Conservation (phyloP, 2,797 vertebrate genomes). For the Pangasius sanitwongsei region DNA sequence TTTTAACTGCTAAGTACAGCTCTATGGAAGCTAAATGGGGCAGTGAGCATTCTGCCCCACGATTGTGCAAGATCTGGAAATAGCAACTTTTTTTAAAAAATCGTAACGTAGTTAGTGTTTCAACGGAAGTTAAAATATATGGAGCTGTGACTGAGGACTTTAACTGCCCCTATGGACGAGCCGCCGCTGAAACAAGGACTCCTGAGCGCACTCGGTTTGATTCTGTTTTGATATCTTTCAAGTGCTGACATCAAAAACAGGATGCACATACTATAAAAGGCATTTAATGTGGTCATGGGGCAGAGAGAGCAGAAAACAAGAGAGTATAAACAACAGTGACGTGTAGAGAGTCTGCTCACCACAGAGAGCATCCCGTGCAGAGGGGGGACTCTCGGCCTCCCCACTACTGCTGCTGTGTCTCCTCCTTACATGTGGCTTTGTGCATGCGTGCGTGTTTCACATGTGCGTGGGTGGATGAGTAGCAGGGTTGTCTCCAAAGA, state of each 20-base stretch:
- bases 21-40: background rate
- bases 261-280: conserved; percentile 42
- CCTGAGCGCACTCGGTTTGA: background rate
- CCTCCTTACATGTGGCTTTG: conserved; percentile 60
- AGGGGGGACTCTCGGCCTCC: conserved; percentile 63
- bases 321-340: conserved; percentile 41
- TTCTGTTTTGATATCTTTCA: conserved; percentile 14
- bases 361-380: conserved; percentile 69
- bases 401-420: conserved; percentile 58
- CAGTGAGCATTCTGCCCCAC: background rate
- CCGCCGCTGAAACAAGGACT: background rate
- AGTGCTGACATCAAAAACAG: conserved; percentile 50
- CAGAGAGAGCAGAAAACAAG: conserved; percentile 51
- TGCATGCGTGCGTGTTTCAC: conserved; percentile 40
- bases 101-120: background rate
- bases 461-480: conserved; percentile 57
- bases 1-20: background rate
- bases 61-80: background rate
- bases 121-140: background rate
- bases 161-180: background rate
- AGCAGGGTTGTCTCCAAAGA: conserved; percentile 74
- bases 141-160: background rate
- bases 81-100: background rate
- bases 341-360: conserved; percentile 49
- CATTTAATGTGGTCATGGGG: conserved; percentile 51